Evolutionary conservation across 2,113 vertebrate species (phyloP).

Genomic region (Galeopterus variegatus): DNA sequence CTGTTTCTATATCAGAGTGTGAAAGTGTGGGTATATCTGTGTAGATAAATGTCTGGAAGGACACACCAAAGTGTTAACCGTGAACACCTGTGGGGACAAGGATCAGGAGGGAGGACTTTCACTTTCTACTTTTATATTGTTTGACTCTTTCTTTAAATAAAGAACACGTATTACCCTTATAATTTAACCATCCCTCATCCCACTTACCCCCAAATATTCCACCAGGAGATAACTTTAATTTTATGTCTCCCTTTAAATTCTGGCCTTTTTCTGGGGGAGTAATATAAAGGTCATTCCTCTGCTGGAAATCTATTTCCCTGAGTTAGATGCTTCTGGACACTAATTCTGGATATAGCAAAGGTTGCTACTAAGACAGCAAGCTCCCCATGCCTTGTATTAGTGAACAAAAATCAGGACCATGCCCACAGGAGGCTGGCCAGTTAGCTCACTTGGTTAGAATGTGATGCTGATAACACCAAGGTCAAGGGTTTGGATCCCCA

Average conservation of each 20-base stretch:
- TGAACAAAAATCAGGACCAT: conserved; percentile 31
- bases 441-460: no score
- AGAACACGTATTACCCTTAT: neutral
- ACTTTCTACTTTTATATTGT: neutral
- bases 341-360: neutral
- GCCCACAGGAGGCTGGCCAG: neutral
- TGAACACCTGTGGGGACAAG: neutral
- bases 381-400: neutral
- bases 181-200: conserved; percentile 38
- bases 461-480: no score
- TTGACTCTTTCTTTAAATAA: conserved; percentile 2
- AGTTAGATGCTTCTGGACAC: conserved; percentile 52
- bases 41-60: conserved; percentile 17
- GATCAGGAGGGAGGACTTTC: neutral
- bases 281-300: neutral
- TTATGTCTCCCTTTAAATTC: conserved; percentile 64
- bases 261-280: conserved; percentile 31
- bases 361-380: neutral
- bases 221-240: conserved; percentile 20
- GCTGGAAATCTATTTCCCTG: neutral
- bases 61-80: neutral
- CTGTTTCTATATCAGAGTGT: neutral
- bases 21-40: neutral
- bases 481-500: no score
- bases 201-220: neutral